Evolutionary conservation across 2,888 invertebrate species (phyloP), one percentile per base, ranked within the genome.

Genomic region (Drosophila atripex): DNA sequence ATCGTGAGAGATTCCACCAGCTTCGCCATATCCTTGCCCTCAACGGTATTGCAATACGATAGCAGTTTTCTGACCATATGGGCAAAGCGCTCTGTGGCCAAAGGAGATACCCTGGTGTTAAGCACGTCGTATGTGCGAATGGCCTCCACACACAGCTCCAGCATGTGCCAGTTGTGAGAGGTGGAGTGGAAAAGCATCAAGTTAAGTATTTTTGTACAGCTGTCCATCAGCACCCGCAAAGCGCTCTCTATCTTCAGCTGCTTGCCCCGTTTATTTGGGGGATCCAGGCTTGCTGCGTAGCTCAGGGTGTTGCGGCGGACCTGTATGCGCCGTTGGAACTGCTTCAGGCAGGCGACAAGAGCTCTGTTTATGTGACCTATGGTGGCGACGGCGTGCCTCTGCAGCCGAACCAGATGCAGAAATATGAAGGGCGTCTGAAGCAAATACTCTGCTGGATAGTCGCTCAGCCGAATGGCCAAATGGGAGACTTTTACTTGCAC

Each of bases 401-500:
- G 89, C 4, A 90, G 23, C 9, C 86, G 69, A 14, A 90, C 43
- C 1, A 91, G 51, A 11, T 80, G 75, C 0, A 87, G 83, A 32
- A 89, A 89, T n/a, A 91, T 79, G 51, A 90, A 77, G 8, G 92
- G 92, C 0, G 88, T 70, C 68, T 92, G 92, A 0, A 92, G 73
- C 23, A 91, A 79, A 60, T 90, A 91, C 52, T 92, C 92, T 0
- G 86, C 76, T 0, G 92, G 91, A 77, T 90, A 92, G 56, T 92
- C 92, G 12, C 55, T 49, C 35, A 92, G 77, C 4, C 88, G 89
- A 0, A 89, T 77, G 39, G 88, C 80, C 11, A 92, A 47, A 54
- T 86, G 88, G 1, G 76, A 76, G 0, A 91, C 41, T 0, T 86
- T 79, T 51, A 86, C 79, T 2, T 86, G 71, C 18, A 91, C 35